A percentile compares a stretch with the other conserved stretches of the same genome.
phyloP scores from a whole-genome alignment of 2,113 vertebrate genomes.

The Micronycteris hirsuta region DNA sequence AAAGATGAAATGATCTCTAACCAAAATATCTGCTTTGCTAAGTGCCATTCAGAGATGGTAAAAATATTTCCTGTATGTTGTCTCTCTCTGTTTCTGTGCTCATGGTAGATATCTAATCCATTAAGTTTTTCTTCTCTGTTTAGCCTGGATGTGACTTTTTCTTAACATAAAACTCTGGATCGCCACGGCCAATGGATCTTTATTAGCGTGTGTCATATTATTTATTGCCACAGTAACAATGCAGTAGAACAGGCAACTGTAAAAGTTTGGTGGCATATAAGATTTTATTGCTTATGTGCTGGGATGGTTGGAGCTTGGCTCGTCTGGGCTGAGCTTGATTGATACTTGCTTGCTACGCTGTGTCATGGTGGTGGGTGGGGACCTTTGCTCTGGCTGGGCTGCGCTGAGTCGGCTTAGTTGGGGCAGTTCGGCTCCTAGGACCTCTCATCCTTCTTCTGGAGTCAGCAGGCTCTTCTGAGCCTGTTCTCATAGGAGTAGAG shows the following conservation, averaged over 20 bases:
- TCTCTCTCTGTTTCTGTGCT: background rate
- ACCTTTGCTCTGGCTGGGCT: background rate
- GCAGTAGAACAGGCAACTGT: background rate
- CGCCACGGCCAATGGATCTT: background rate
- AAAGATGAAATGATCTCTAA: constrained; percentile 6
- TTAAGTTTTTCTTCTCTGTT: background rate
- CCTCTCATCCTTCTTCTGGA: background rate
- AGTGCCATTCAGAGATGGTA: background rate
- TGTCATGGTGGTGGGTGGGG: background rate
- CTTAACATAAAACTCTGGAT: background rate
- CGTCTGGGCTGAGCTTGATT: background rate
- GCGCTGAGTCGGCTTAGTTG: background rate
- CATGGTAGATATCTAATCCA: background rate
- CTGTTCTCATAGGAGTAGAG: background rate
- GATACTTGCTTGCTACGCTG: background rate
- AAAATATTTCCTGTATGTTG: background rate
- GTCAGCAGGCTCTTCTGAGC: background rate
- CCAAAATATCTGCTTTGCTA: constrained; percentile 24
- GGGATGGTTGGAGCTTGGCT: background rate
- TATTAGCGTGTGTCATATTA: background rate
- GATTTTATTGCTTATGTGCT: background rate
- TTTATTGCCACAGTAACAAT: background rate
- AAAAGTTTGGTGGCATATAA: background rate
- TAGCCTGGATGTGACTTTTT: constrained; percentile 4
- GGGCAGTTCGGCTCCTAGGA: background rate